Percentiles rank a stretch among this genome's conserved stretches.
phyloP scores from a whole-genome alignment of 2,888 invertebrate genomes.

The Euplexia lucipara region DNA sequence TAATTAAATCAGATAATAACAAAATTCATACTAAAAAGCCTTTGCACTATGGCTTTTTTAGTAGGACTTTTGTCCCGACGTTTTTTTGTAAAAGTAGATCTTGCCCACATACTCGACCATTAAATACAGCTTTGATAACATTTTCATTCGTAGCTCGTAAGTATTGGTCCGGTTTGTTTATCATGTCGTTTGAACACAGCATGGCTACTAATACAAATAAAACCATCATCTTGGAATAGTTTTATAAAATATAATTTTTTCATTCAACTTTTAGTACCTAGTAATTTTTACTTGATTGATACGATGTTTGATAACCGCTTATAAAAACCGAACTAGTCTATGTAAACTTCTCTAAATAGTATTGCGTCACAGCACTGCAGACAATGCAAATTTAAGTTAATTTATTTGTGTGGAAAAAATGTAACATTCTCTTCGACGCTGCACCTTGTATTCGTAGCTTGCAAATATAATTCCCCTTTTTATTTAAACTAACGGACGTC shows the following conservation, averaged over 20 bases:
- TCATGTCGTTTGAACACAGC: slow-evolving; percentile 9
- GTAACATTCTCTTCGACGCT: background rate
- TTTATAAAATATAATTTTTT: background rate
- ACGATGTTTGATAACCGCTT: background rate
- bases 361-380: background rate
- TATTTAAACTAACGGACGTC: too few relatives aligned
- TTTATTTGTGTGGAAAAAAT: slow-evolving; percentile 12
- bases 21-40: slow-evolving; percentile 52
- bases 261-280: background rate
- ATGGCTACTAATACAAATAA: slow-evolving; percentile 42
- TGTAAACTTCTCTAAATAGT: background rate
- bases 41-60: slow-evolving; percentile 73
- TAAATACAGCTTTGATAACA: slow-evolving; percentile 65
- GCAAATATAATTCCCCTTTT: too few relatives aligned
- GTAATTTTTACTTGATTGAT: background rate
- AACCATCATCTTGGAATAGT: background rate
- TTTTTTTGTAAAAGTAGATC: slow-evolving; percentile 65
- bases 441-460: background rate
- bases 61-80: slow-evolving; percentile 30
- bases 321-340: too few relatives aligned
- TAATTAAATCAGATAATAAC: slow-evolving; percentile 45
- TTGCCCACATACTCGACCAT: slow-evolving; percentile 58
- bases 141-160: slow-evolving; percentile 23
- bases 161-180: slow-evolving; percentile 51
- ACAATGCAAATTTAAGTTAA: background rate